phyloP scores from a whole-genome alignment of 2,113 vertebrate genomes.

The Ammodytes marinus region DNA sequence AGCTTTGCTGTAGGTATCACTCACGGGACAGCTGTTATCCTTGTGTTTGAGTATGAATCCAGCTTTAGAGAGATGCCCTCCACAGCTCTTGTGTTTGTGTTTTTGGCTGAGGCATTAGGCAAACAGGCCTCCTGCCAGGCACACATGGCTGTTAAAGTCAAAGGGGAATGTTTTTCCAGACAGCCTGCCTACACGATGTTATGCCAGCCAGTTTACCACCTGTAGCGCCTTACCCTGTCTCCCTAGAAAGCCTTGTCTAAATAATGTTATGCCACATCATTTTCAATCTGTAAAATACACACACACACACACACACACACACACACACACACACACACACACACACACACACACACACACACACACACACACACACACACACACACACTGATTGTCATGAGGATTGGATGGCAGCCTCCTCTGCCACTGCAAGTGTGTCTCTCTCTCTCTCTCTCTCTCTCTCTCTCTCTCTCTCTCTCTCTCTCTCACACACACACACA shows the following conservation, averaged over 20 bases:
- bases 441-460: not conserved
- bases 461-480: not conserved
- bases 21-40: slow-evolving; percentile 1
- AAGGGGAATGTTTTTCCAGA: slow-evolving; percentile 49
- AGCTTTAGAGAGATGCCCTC: slow-evolving; percentile 15
- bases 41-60: not conserved
- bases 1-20: not conserved
- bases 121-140: slow-evolving; percentile 38
- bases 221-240: slow-evolving; percentile 39
- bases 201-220: slow-evolving; percentile 70
- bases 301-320: slow-evolving; percentile 10
- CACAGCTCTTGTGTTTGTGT: slow-evolving; percentile 36
- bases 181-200: slow-evolving; percentile 74
- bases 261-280: slow-evolving; percentile 76
- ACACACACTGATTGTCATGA: slow-evolving; percentile 33
- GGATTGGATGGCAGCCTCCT: slow-evolving; percentile 49
- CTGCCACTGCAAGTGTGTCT: slow-evolving; percentile 42
- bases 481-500: slow-evolving; percentile 42
- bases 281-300: slow-evolving; percentile 34
- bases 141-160: slow-evolving; percentile 46
- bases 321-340: slow-evolving; percentile 13
- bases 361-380: slow-evolving; percentile 8
- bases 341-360: not conserved
- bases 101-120: slow-evolving; percentile 31
- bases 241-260: slow-evolving; percentile 65